These are phyloP conservation scores for Ceraclea dissimilis DNA, from an alignment of 2,888 invertebrate genomes.

Conservation along the genomic window DNA sequence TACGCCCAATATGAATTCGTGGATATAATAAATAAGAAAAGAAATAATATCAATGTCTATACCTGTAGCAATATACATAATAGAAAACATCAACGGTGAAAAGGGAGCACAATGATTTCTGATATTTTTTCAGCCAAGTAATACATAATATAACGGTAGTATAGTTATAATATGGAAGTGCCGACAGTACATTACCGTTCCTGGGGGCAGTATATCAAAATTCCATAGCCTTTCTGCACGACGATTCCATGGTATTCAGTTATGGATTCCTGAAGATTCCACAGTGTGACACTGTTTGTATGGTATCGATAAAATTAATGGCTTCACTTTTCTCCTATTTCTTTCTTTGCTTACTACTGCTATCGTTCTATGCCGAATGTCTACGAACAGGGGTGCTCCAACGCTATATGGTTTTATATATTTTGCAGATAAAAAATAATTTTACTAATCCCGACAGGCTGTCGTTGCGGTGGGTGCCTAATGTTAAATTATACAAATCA, in stretches of 20 bases:
- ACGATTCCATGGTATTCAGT: conserved; percentile 13
- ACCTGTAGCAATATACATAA: not conserved
- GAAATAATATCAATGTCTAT: too few relatives aligned
- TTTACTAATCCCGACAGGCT: too few relatives aligned
- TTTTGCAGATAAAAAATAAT: too few relatives aligned
- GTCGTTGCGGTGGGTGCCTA: too few relatives aligned
- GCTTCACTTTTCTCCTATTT: conserved; percentile 26
- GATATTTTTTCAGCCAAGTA: not conserved
- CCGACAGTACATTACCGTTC: conserved; percentile 16
- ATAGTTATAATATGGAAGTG: not conserved
- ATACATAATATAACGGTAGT: too few relatives aligned
- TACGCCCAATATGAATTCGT: too few relatives aligned
- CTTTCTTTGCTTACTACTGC: conserved; percentile 11
- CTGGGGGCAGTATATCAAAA: conserved; percentile 19
- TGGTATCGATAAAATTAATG: conserved; percentile 27
- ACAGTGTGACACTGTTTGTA: conserved; percentile 25
- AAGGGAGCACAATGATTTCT: not conserved
- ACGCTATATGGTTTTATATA: too few relatives aligned
- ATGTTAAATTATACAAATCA: too few relatives aligned
- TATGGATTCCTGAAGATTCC: conserved; percentile 23
- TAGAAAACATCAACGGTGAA: not conserved
- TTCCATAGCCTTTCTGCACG: conserved; percentile 12
- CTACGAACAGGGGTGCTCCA: conserved; percentile 9
- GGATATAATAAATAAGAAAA: not conserved
- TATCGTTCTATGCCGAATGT: conserved; percentile 25